Evolutionary conservation across 2,113 vertebrate species (phyloP).

Genomic region (Pholis gunnellus): DNA sequence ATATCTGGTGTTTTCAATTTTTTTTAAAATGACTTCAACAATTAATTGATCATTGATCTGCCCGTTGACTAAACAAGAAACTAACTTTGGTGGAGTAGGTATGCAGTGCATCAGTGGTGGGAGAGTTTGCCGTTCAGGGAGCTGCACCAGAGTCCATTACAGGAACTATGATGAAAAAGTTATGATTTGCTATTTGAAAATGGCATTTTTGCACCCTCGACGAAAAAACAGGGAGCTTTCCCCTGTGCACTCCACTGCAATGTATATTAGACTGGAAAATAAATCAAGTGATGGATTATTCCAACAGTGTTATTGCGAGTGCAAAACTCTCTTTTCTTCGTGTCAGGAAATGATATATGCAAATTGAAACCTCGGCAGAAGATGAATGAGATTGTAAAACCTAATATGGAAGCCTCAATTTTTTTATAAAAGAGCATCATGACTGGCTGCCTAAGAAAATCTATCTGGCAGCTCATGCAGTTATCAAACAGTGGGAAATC

Average conservation of each 20-base stretch:
- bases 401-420: slow-evolving; percentile 35
- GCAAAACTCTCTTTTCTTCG: slow-evolving; percentile 40
- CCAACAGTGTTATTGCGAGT: slow-evolving; percentile 33
- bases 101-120: not conserved
- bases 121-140: slow-evolving; percentile 19
- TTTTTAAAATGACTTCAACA: not conserved
- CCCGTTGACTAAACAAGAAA: not conserved
- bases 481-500: slow-evolving; percentile 46
- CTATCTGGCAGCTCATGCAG: slow-evolving; percentile 20
- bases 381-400: slow-evolving; percentile 64
- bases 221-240: slow-evolving; percentile 20
- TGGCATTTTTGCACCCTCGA: slow-evolving; percentile 36
- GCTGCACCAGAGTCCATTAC: not conserved
- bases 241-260: slow-evolving; percentile 1
- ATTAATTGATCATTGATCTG: not conserved
- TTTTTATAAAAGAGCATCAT: slow-evolving; percentile 35
- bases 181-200: slow-evolving; percentile 36
- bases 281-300: slow-evolving; percentile 70
- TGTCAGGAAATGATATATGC: slow-evolving; percentile 64
- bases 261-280: slow-evolving; percentile 55
- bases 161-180: slow-evolving; percentile 8
- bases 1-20: not conserved
- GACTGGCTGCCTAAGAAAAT: slow-evolving; percentile 23
- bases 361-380: slow-evolving; percentile 57
- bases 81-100: not conserved